Conservation (phyloP, 1,140 invertebrate species). For the Hyphantria cunea region DNA sequence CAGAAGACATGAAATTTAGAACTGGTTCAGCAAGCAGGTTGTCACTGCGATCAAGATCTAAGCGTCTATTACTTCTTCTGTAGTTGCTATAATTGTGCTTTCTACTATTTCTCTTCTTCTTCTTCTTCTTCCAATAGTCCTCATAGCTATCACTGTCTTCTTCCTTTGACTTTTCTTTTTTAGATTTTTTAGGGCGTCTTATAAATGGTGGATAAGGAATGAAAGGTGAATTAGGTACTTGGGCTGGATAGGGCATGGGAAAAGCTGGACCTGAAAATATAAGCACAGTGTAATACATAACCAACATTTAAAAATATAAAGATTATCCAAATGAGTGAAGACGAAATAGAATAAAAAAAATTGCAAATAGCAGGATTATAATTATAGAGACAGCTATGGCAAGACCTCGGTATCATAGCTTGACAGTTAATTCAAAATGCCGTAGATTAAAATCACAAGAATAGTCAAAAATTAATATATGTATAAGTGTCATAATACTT, state of each 20-base stretch:
- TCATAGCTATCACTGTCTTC: neutral
- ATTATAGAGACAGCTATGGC: no score
- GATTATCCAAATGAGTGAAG: no score
- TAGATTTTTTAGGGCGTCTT: neutral
- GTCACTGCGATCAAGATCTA: slow-evolving; percentile 34
- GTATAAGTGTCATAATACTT: no score
- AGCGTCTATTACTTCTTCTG: neutral
- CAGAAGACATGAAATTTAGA: slow-evolving; percentile 47
- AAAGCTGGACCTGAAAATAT: neutral
- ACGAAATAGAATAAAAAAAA: neutral
- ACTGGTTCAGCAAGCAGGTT: slow-evolving; percentile 51
- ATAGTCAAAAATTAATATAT: no score
- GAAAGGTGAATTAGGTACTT: neutral
- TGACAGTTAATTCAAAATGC: no score
- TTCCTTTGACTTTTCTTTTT: neutral
- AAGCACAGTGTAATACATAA: no score
- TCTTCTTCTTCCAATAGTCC: neutral
- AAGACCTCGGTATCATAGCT: no score
- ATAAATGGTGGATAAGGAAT: neutral
- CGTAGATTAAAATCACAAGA: no score
- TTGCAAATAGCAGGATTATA: no score
- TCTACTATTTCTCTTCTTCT: neutral
- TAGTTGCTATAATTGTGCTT: neutral
- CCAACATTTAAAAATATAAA: no score
- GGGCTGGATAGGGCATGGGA: neutral